Conservation (phyloP, 1,140 invertebrate genomes). For the Mesaphorura yosii region DNA sequence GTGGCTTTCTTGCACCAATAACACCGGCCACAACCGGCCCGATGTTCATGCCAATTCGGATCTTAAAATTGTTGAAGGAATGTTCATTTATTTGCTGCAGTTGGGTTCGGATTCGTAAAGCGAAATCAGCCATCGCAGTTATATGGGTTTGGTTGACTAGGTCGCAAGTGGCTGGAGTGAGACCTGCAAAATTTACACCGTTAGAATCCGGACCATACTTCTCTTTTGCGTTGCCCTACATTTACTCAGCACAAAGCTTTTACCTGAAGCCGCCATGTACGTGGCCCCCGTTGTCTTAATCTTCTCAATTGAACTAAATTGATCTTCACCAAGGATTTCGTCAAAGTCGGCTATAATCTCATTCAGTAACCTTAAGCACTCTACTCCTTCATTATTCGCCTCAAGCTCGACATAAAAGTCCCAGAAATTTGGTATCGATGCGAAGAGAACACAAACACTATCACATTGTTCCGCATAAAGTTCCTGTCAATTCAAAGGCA, state of each 20-base stretch:
- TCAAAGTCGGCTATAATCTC: constrained; percentile 97
- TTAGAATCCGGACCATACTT: too few species aligned
- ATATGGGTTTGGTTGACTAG: constrained; percentile 63
- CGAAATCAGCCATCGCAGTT: constrained; percentile 82
- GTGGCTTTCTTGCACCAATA: constrained; percentile 81
- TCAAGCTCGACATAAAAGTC: constrained; percentile 93
- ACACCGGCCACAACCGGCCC: constrained; percentile 83
- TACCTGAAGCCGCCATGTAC: constrained; percentile 92
- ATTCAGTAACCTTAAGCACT: constrained; percentile 84
- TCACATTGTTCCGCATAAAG: constrained; percentile 92
- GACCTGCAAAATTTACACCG: constrained; percentile 43
- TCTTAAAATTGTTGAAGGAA: constrained; percentile 92
- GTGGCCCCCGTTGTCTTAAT: constrained; percentile 93
- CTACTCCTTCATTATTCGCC: constrained; percentile 86
- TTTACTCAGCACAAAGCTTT: too few species aligned
- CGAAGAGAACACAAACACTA: constrained; percentile 88
- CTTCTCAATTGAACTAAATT: constrained; percentile 86
- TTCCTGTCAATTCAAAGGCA: constrained; percentile 58
- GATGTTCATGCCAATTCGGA: constrained; percentile 86
- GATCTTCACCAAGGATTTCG: constrained; percentile 70
- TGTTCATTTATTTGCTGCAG: constrained; percentile 86
- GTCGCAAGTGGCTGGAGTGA: constrained; percentile 66
- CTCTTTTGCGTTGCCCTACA: too few species aligned
- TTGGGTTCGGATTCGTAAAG: constrained; percentile 70
- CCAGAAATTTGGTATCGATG: constrained; percentile 92